Evolutionary conservation across 2,888 invertebrate genomes (phyloP).

Genomic region (Plebejus anna): DNA sequence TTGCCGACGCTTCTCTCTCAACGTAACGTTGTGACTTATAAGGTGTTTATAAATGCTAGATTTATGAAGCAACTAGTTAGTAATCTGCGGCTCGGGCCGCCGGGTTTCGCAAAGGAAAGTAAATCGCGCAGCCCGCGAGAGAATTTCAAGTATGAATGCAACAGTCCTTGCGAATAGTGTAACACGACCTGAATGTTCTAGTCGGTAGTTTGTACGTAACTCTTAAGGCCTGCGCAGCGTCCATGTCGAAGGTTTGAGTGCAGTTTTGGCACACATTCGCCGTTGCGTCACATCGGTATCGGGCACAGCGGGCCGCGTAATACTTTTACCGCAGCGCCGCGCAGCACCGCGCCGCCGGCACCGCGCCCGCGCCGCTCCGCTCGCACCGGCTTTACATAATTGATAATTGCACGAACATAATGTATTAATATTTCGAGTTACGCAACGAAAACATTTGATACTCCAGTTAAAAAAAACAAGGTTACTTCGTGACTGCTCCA

Average conservation of each 20-base stretch:
- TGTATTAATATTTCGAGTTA: constrained; percentile 63
- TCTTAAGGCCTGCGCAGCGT: constrained; percentile 40
- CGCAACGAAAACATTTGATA: constrained; percentile 64
- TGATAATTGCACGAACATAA: constrained; percentile 57
- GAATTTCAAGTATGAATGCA: constrained; percentile 14
- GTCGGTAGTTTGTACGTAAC: constrained; percentile 37
- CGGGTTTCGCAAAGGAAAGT: constrained; percentile 1
- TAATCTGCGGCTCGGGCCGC: background rate
- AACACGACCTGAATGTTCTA: constrained; percentile 28
- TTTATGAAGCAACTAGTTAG: background rate
- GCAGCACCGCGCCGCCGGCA: background rate
- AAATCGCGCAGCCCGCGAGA: background rate
- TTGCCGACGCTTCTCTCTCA: background rate
- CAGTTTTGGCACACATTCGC: constrained; percentile 77
- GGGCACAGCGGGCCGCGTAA: constrained; percentile 65
- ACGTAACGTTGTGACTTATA: background rate
- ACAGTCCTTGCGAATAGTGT: constrained; percentile 16
- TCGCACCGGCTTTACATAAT: constrained; percentile 69
- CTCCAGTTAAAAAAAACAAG: constrained; percentile 57
- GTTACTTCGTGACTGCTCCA: constrained; percentile 48
- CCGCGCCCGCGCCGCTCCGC: background rate
- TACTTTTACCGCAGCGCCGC: constrained; percentile 62
- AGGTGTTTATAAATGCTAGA: background rate
- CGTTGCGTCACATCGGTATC: constrained; percentile 65
- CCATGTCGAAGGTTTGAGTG: constrained; percentile 60